Conservation (phyloP, 2,113 vertebrate genomes). For the Podarcis cretensis region DNA sequence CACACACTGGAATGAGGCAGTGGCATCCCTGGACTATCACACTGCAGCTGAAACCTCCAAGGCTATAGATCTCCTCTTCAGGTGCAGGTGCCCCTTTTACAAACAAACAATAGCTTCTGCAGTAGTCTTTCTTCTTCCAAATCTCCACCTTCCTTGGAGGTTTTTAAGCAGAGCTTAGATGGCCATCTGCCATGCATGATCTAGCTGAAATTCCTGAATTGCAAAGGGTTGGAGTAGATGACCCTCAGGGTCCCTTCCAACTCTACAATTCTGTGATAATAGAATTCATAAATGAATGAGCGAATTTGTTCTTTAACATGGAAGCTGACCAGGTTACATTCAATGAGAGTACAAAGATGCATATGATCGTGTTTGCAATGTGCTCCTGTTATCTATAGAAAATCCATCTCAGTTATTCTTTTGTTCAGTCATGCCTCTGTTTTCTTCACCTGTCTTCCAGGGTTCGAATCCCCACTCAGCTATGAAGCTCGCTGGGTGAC, state of each 20-base stretch:
- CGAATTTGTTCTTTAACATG: accelerated
- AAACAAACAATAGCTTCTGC: background rate
- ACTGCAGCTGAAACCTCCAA: no score
- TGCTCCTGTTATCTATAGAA: background rate
- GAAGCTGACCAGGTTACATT: accelerated
- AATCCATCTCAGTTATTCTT: background rate
- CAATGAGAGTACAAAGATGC: accelerated
- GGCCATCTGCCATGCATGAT: background rate
- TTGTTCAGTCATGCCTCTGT: background rate
- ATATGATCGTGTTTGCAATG: background rate
- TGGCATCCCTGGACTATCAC: background rate
- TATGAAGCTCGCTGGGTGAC: no score
- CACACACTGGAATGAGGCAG: background rate
- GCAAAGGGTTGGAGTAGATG: no score
- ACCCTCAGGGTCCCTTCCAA: no score
- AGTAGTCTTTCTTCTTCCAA: background rate
- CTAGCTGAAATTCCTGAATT: no score
- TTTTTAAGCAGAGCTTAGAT: no score
- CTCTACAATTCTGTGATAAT: no score
- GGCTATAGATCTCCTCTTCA: background rate
- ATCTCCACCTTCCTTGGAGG: background rate
- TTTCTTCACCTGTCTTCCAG: background rate
- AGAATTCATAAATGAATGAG: no score
- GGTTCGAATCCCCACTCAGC: no score
- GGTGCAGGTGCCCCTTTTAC: background rate